phyloP scores from a whole-genome alignment of 1,140 invertebrate genomes.

The Laupala kohalensis region DNA sequence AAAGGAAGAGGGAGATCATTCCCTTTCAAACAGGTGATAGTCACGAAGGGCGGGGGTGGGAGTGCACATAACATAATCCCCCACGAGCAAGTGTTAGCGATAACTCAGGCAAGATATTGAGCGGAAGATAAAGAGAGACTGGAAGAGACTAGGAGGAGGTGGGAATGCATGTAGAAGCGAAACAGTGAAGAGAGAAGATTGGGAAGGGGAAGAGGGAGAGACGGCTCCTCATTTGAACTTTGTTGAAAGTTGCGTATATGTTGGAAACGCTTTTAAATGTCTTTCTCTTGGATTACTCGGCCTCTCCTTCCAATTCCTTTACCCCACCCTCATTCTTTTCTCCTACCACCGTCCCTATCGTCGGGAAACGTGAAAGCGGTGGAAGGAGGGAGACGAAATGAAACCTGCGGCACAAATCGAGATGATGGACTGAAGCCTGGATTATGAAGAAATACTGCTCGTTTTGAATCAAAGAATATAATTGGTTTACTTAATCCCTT shows the following conservation, averaged over 20 bases:
- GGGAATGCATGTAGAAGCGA: too few species aligned
- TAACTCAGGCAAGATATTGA: constrained; percentile 8
- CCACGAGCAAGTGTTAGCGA: constrained; percentile 1
- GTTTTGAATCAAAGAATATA: neutral
- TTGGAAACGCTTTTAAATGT: constrained; percentile 5
- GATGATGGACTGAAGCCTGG: neutral
- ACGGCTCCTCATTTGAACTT: constrained; percentile 7
- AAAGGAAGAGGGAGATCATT: neutral
- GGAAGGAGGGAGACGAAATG: neutral
- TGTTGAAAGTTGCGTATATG: constrained; percentile 5
- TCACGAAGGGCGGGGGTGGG: neutral
- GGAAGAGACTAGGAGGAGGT: neutral
- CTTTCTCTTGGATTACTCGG: constrained; percentile 2
- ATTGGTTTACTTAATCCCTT: neutral
- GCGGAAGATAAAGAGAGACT: constrained; percentile 4
- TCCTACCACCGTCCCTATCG: too few species aligned
- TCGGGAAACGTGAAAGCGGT: too few species aligned
- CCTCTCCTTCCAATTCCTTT: neutral
- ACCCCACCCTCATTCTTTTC: neutral
- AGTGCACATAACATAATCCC: neutral
- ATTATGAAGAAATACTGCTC: neutral
- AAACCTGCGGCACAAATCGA: neutral
- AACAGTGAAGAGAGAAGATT: neutral
- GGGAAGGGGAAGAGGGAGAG: neutral
- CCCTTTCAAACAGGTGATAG: neutral